Percentiles rank a stretch among this genome's conserved stretches.
Evolutionary conservation across 2,888 invertebrate species (phyloP).

Genomic region (Epirrita christyi): DNA sequence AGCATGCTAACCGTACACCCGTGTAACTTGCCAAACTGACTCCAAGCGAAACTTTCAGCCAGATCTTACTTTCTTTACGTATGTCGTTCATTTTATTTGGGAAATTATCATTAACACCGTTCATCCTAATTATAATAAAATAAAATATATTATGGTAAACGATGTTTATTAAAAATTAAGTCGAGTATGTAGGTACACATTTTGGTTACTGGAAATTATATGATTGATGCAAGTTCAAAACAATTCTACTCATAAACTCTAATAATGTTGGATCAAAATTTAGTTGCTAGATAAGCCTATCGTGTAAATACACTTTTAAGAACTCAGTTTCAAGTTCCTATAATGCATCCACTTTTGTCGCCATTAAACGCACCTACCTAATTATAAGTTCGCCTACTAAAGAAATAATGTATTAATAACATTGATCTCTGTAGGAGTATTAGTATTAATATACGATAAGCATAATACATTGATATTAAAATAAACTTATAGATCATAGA

Average conservation of each 20-base stretch:
- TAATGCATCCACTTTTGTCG: conserved; percentile 24
- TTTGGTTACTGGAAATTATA: background rate
- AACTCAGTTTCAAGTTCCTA: conserved; percentile 39
- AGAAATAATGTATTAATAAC: conserved; percentile 19
- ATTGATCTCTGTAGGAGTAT: conserved; percentile 27
- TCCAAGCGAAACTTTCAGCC: too few species aligned
- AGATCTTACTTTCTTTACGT: too few species aligned
- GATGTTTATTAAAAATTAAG: too few species aligned
- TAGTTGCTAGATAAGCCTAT: background rate
- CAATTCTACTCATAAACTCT: background rate
- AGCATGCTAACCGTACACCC: too few species aligned
- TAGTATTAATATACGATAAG: conserved; percentile 9
- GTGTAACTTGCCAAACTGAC: too few species aligned
- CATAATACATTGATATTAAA: conserved; percentile 11
- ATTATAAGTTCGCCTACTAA: conserved; percentile 17
- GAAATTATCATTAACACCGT: too few species aligned
- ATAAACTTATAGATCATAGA: background rate
- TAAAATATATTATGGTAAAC: too few species aligned
- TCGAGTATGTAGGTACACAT: too few species aligned
- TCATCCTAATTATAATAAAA: too few species aligned
- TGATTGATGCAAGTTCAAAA: background rate
- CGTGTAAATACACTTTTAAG: conserved; percentile 14
- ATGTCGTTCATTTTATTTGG: too few species aligned
- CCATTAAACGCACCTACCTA: conserved; percentile 6
- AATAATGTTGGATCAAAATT: background rate